Evolutionary conservation across 2,797 vertebrate species (phyloP), one percentile per base, ranked within the genome.

Genomic region (Distichodus sexfasciatus): DNA sequence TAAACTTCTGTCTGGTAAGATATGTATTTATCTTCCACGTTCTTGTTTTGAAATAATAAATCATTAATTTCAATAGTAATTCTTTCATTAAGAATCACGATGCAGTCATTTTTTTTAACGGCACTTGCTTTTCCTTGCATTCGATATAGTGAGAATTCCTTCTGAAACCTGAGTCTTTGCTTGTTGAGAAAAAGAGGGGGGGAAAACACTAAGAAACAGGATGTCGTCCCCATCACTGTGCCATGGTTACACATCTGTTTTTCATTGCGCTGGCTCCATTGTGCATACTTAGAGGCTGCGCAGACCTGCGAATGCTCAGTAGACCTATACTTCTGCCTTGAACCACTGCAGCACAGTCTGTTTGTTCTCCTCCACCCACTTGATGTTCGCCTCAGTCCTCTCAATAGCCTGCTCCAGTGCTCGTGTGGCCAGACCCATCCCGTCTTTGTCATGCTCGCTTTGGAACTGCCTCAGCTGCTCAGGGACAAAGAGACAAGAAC

Each of bases 311-410:
- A 48, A 65, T 33, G 7, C 61, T 67, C 36, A 71, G 28, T 19
- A 4, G 5, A 36, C 26, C 28, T 62, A 12, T 3, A 15, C 4
- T 47, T 86, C 74, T 2, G 4, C 41, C 40, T 41, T 44, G 31
- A 99, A 96, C 97, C 97, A 98, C 0, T 26, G 0, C 14, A 88
- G 54, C 14, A 96, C 76, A 0, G 0, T 0, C 0, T 54, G 53
- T 79, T 75, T 83, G 89, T 97, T 93, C 57, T 91, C 79, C 0
- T 64, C 73, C 80, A 98, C 93, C 97, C 96, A 99, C 31, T 88
- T 72, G 79, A 96, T 96, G 86, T 98, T 99, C 50, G 91, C 80
- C 0, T 68, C 80, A 0, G 94, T 96, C 59, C 83, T 87, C 86
- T 98, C 94, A 48, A 97, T 88, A 0, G 91, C 90, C 77, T 93